A percentile compares a stretch with the other conserved stretches of the same genome.
Evolutionary conservation across 2,797 vertebrate species (phyloP).

Genomic region (Phrynocephalus guinanensis): DNA sequence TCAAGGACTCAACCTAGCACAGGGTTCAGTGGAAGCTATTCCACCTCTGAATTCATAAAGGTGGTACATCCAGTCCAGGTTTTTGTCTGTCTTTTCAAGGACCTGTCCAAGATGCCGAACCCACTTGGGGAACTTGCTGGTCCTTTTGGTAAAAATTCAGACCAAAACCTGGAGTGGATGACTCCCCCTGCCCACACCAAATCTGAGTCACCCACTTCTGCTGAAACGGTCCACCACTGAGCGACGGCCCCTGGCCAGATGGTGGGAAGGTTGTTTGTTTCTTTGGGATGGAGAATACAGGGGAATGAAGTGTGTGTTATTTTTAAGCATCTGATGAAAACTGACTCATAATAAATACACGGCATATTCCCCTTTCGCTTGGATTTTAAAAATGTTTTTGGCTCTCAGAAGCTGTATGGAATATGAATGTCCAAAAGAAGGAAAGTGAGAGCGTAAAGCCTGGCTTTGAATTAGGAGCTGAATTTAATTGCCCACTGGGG

Average conservation of each 20-base stretch:
- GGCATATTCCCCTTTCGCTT: background rate
- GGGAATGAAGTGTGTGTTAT: background rate
- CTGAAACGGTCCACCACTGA: background rate
- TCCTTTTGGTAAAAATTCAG: no score
- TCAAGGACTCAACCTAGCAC: no score
- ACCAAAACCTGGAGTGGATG: no score
- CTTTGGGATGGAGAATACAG: slow-evolving; percentile 16
- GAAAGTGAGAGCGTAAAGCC: slow-evolving; percentile 18
- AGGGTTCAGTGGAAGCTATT: no score
- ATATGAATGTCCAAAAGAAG: slow-evolving; percentile 17
- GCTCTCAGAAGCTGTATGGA: slow-evolving; percentile 10
- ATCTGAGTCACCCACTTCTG: no score
- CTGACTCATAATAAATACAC: background rate
- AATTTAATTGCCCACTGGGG: slow-evolving; percentile 14
- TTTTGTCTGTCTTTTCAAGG: no score
- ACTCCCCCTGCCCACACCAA: no score
- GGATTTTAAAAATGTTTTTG: background rate
- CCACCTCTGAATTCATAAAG: no score
- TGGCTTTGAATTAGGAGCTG: slow-evolving; percentile 30
- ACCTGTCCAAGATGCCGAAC: no score
- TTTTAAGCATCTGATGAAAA: background rate
- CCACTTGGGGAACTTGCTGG: no score
- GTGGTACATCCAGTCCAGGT: no score
- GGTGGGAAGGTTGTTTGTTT: background rate
- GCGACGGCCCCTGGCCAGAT: background rate